Base-by-base conservation (phyloP, 2,888 invertebrate species). In the Tetropium fuscum region DNA sequence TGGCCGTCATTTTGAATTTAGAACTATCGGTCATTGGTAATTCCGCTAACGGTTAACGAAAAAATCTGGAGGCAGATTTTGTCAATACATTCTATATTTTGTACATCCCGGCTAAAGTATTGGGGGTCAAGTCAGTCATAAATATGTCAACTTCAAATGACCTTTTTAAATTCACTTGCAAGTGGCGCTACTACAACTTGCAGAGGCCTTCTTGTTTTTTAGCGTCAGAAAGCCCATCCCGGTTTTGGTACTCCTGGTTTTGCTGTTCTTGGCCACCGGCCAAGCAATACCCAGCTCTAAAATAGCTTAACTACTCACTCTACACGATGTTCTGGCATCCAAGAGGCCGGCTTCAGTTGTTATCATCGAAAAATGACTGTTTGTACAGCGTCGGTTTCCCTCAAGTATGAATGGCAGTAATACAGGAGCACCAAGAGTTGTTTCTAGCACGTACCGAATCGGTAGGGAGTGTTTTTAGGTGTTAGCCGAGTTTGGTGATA, bases 291-390 rank as follows among this genome's bases (percentile, higher is more conserved):
- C 57, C 57, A 34, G 34, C 18, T 53, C 48, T 53, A 63, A 65
- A 65, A 65, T 65, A 65, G 65, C 55, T 44, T 11, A 57, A 51
- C 45, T n/a, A n/a, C n/a, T n/a, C n/a, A n/a, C 58, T 36, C 49
- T 22, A 55, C 30, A 48, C 48, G 15, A 30, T 48, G 40, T 30
- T 60, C 63, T 58, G 65, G 60, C 53, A 54, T 53, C 58, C 44
- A 51, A 66, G 63, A 66, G 62, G 64, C 45, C 53, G 62, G 62
- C 58, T 65, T 61, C 43, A 49, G 53, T 53, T 58, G 53, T 61
- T 62, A 59, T 57, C 55, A 54, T 51, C 51, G 40, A 18, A 51
- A n/a, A 51, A 51, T 51, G 38, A 49, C 51, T 51, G 40, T 40
- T 51, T 40, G 34, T 27, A 51, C 15, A 18, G 32, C n/a, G 36